Evolutionary conservation across 2,888 invertebrate genomes (phyloP), one percentile per base, ranked within the genome.

Genomic region (Lacanobia wlatinum): DNA sequence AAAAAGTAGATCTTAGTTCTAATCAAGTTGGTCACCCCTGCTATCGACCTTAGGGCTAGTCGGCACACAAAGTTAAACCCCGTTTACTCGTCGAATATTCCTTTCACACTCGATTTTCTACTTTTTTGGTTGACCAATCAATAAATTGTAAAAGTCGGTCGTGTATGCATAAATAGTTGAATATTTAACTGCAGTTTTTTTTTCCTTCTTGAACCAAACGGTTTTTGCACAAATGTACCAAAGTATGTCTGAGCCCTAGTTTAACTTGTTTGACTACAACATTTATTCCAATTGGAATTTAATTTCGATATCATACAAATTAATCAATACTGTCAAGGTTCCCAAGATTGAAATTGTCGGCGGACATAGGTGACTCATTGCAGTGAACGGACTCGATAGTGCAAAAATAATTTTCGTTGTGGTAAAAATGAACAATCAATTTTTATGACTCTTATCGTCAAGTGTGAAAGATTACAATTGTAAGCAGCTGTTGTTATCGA

Each of bases 401-500:
- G 75, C 84, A 82, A 84, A 66, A 70, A 85, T 85, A 75, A 67
- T 72, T 76, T 76, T 56, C 46, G 60, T 56, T 71, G 40, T 56
- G 63, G 48, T 74, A 78, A 82, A 78, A 76, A 64, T 50, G 28
- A 77, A 78, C 66, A 75, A 81, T 82, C 76, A 76, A 75, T 68
- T 75, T 85, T 80, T 84, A 81, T 76, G 75, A 73, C 68, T 76
- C 78, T 82, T 87, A 87, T 83, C 84, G 59, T 69, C 8, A 81
- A 67, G 71, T 77, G 67, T 72, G 81, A 86, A 81, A 83, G 82
- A 86, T 86, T 80, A 84, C 77, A 75, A 82, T 83, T 69, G 76
- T 70, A 66, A 73, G 74, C 73, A 74, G 73, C 78, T 84, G 83
- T 76, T 81, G 58, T 79, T 86, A 80, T 82, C 83, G 78, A 73